phyloP scores from a whole-genome alignment of 2,888 invertebrate genomes.

The Carabus problematicus region DNA sequence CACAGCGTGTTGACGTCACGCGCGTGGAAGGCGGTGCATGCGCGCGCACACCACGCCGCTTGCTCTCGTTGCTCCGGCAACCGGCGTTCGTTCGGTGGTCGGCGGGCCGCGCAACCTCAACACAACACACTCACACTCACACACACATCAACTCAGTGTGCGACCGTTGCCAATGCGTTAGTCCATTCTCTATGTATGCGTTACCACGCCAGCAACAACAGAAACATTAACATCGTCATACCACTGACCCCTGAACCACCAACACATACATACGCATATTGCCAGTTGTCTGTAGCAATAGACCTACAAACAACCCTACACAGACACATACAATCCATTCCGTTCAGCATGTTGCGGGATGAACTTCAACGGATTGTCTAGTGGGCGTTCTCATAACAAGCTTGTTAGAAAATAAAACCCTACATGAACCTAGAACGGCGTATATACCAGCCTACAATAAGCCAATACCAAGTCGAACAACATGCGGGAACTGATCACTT shows the following conservation, averaged over 20 bases:
- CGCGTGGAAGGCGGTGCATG: constrained; percentile 56
- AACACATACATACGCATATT: too few relatives aligned
- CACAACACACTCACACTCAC: not conserved
- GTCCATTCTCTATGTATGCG: not conserved
- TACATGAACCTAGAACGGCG: constrained; percentile 16
- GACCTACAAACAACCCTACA: too few relatives aligned
- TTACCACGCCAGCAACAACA: too few relatives aligned
- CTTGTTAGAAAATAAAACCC: constrained; percentile 34
- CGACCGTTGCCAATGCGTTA: not conserved
- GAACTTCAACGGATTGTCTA: not conserved
- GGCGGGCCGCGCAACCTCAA: constrained; percentile 54
- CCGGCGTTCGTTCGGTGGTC: constrained; percentile 55
- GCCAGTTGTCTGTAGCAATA: too few relatives aligned
- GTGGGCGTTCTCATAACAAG: constrained; percentile 40
- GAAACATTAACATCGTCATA: too few relatives aligned
- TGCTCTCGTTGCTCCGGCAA: constrained; percentile 55
- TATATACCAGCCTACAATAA: constrained; percentile 26
- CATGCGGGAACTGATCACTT: constrained; percentile 8
- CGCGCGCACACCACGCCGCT: constrained; percentile 55
- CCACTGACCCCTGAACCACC: too few relatives aligned
- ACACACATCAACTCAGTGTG: not conserved
- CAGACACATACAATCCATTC: not conserved
- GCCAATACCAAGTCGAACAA: constrained; percentile 15
- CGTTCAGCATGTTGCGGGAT: not conserved
- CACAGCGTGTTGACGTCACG: constrained; percentile 55